Base-by-base conservation (phyloP, 2,113 vertebrate genomes). In the Chaetodon trifascialis region DNA sequence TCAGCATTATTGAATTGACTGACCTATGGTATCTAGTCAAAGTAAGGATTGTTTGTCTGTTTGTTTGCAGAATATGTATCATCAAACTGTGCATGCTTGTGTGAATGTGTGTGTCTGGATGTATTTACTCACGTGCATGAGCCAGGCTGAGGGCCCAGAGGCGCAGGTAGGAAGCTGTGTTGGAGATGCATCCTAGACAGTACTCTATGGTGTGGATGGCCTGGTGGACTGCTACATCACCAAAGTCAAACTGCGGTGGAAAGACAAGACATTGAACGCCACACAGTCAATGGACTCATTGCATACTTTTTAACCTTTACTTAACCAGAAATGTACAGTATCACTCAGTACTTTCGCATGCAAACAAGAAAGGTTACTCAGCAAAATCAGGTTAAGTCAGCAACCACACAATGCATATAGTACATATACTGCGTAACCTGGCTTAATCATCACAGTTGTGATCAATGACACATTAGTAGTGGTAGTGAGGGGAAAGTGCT, bases 151-250 rank as follows among this genome's bases (percentile, higher is more conserved):
- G 97, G 11, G 98, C 98, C 98, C 98, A 99, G 54, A 99, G 97
- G 7, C 98, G 94, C 89, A 99, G 93, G 87, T 99, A 99, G 56
- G 98, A 99, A 0, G 98, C 98, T 0, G 98, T 99, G 95, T 99
- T 99, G 62, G 98, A 99, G 89, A 99, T 97, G 92, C 98, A 99
- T 19, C 98, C 98, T 93, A 99, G 94, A 93, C 98, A 99, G 90
- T 97, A 99, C 80, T 99, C 98, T 0, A 99, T 99, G 87, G 98
- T 99, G 91, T 99, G 98, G 94, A 99, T 99, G 72, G 98, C 97
- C 94, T 99, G 98, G 92, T 98, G 94, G 55, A 99, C 97, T 69
- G 97, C 96, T 0, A 97, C 95, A 10, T 99, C 98, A 0, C 95
- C 97, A 75, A 99, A 99, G 86, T 99, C 90, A 71, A 99, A 99